Evolutionary conservation across 2,888 invertebrate genomes (phyloP).

Genomic region (Euzophera pinguis): DNA sequence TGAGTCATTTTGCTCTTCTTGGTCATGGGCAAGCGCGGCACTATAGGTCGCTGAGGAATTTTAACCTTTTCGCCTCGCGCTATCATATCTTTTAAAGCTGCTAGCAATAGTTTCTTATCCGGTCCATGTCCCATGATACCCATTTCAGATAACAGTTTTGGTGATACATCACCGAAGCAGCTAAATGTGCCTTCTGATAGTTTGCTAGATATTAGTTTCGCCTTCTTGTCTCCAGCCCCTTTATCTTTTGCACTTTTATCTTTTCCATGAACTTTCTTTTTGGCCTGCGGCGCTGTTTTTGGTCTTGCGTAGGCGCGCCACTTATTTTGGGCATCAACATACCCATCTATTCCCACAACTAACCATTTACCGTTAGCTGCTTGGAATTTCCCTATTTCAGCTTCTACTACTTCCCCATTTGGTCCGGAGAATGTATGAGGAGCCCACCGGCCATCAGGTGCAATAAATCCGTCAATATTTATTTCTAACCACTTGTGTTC

Average conservation of each 20-base stretch:
- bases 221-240: conserved; percentile 31
- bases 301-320: conserved; percentile 54
- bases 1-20: conserved; percentile 25
- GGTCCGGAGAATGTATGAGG: conserved; percentile 59
- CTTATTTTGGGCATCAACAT: conserved; percentile 47
- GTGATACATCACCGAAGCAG: conserved; percentile 61
- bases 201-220: conserved; percentile 23
- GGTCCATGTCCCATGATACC: conserved; percentile 68
- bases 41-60: conserved; percentile 42
- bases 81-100: conserved; percentile 46
- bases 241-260: conserved; percentile 13
- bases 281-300: conserved; percentile 19
- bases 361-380: conserved; percentile 48
- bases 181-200: conserved; percentile 53
- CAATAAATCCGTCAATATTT: conserved; percentile 61
- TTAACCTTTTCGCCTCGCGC: conserved; percentile 50
- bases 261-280: conserved; percentile 19
- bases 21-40: conserved; percentile 33
- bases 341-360: conserved; percentile 64
- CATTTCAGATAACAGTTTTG: conserved; percentile 51
- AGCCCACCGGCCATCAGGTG: conserved; percentile 63
- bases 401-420: conserved; percentile 54
- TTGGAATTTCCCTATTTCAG: conserved; percentile 59
- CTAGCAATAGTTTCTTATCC: conserved; percentile 52
- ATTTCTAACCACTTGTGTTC: conserved; percentile 64